Evolutionary conservation across 2,797 vertebrate genomes (phyloP).

Genomic region (Amphiprion clarkii): DNA sequence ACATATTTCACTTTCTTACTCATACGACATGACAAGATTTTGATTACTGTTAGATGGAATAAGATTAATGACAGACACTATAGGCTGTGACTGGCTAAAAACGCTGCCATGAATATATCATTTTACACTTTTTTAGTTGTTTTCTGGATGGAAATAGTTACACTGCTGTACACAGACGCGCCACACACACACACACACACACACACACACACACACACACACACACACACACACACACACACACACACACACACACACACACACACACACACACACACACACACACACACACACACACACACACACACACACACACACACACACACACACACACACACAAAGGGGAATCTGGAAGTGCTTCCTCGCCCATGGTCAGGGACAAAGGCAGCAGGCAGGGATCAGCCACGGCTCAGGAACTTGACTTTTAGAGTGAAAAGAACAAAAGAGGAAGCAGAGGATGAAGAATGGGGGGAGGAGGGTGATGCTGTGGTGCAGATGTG

Average conservation of each 20-base stretch:
- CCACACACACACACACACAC: too few relatives aligned
- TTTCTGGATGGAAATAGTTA: too few relatives aligned
- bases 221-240: not conserved
- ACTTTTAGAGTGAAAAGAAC: constrained; percentile 77
- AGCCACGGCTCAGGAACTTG: constrained; percentile 82
- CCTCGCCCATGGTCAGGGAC: constrained; percentile 79
- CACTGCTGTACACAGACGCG: not conserved
- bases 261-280: not conserved
- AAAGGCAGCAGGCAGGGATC: constrained; percentile 79
- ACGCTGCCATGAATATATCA: too few relatives aligned
- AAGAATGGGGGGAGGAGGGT: constrained; percentile 7
- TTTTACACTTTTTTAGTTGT: too few relatives aligned
- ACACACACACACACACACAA: constrained; percentile 22
- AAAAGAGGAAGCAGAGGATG: constrained; percentile 56
- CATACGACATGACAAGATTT: too few relatives aligned
- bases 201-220: too few relatives aligned
- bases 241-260: constrained; percentile 5
- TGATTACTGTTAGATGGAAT: too few relatives aligned
- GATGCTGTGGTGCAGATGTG: not conserved
- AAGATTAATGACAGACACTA: too few relatives aligned
- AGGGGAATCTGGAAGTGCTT: constrained; percentile 56
- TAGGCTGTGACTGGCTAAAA: too few relatives aligned
- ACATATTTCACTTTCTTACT: too few relatives aligned
- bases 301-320: not conserved
- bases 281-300: too few relatives aligned